Evolutionary conservation across 2,797 vertebrate species (phyloP).

Genomic region (Semotilus atromaculatus): DNA sequence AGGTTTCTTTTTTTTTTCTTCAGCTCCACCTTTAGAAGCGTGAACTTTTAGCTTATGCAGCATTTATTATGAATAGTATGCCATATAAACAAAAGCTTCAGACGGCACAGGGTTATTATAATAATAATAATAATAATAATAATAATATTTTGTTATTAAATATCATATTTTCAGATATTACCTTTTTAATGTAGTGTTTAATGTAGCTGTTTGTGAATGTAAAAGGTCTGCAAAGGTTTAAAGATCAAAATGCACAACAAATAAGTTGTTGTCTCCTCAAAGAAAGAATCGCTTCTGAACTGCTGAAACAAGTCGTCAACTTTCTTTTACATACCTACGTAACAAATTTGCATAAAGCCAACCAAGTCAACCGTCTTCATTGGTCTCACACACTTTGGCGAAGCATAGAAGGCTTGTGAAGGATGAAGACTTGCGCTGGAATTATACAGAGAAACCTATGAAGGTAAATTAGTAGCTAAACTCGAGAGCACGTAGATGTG

Average conservation of each 20-base stretch:
- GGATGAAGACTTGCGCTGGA: not conserved
- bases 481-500: no score
- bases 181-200: not conserved
- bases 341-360: not conserved
- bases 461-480: no score
- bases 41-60: not conserved
- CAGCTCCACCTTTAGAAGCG: conserved; percentile 8
- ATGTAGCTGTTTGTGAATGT: not conserved
- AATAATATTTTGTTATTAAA: not conserved
- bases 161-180: no score
- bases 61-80: not conserved
- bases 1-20: not conserved
- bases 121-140: not conserved
- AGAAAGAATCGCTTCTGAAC: not conserved
- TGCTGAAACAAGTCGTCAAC: not conserved
- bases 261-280: not conserved
- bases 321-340: no score
- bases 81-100: not conserved
- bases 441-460: not conserved
- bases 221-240: not conserved
- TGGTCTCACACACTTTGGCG: no score
- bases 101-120: not conserved
- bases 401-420: not conserved
- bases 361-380: not conserved
- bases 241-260: not conserved